Conservation (phyloP, 2,113 vertebrate species). For the Dinomys branickii region DNA sequence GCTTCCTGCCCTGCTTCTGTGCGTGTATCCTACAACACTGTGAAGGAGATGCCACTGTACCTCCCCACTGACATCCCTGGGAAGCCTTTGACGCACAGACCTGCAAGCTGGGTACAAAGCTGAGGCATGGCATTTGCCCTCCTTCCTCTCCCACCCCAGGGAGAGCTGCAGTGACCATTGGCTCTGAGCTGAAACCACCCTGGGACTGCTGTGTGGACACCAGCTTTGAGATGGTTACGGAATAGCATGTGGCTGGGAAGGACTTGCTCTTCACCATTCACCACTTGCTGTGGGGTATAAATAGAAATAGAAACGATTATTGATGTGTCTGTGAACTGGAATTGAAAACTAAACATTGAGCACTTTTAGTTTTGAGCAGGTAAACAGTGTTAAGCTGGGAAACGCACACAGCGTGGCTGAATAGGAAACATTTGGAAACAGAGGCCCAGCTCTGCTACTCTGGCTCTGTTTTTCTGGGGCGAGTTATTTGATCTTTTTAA, state of each 20-base stretch:
- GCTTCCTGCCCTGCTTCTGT: background rate
- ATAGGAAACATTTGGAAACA: background rate
- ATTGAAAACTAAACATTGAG: background rate
- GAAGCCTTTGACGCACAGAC: background rate
- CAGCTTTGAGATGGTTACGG: background rate
- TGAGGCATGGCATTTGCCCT: rapidly evolving
- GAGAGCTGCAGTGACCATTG: background rate
- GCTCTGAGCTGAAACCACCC: background rate
- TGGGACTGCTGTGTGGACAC: background rate
- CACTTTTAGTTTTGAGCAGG: background rate
- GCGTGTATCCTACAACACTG: background rate
- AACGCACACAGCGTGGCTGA: rapidly evolving
- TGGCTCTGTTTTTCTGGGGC: background rate
- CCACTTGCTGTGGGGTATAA: background rate
- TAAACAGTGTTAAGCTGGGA: background rate
- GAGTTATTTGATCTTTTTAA: background rate
- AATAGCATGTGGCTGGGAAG: background rate
- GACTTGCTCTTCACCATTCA: background rate
- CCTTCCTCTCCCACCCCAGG: background rate
- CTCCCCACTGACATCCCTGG: background rate
- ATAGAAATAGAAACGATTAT: background rate
- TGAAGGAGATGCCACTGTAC: background rate
- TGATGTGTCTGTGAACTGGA: background rate
- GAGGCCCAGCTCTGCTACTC: background rate
- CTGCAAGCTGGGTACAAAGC: background rate